Base-by-base conservation (phyloP, 2,113 vertebrate genomes). In the Formicarius rufipectus region DNA sequence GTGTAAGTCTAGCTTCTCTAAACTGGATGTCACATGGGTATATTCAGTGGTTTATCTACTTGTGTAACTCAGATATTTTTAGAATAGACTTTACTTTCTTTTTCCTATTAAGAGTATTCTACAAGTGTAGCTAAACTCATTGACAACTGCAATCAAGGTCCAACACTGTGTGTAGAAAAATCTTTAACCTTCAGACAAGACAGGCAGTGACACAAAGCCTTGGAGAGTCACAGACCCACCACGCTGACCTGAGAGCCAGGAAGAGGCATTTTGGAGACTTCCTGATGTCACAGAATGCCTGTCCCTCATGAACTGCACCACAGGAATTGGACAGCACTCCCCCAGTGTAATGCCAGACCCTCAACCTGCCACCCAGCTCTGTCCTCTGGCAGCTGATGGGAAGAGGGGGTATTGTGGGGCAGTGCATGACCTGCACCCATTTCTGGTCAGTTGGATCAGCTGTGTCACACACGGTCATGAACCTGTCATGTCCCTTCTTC, bases 311-410 rank as follows among this genome's bases (percentile, higher is more conserved):
- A 8, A 10, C 11, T 6, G 33, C 22, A 30, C 17, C 39, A 15
- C 12, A 11, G 6, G 2, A 4, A n/a, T 24, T 0, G 0, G 6
- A 35, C 21, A 31, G 12, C 22, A 12, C 14, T 14, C 25, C 50
- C 24, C 17, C 16, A 13, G 17, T 0, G 10, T 2, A 35, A 17
- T 2, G 7, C 39, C 49, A 62, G 42, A 56, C 6, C 27, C 27
- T 14, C 7, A 3, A 2, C 9, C 6, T 59, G 44, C 33, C 62
- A 8, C 21, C 18, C 52, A 56, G 42, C 27, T 31, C 75, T 49
- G 31, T 47, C 30, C 44, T 13, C 56, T 1, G 0, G 53, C 31
- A 44, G n/a, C 55, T 44, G 4, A 31, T 2, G 30, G 44, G 5
- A 44, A 33, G 17, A 44, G 12, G 27, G n/a, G 6, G 3, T 12